Conservation (phyloP, 2,888 invertebrate genomes). For the Lydus trimaculatus region DNA sequence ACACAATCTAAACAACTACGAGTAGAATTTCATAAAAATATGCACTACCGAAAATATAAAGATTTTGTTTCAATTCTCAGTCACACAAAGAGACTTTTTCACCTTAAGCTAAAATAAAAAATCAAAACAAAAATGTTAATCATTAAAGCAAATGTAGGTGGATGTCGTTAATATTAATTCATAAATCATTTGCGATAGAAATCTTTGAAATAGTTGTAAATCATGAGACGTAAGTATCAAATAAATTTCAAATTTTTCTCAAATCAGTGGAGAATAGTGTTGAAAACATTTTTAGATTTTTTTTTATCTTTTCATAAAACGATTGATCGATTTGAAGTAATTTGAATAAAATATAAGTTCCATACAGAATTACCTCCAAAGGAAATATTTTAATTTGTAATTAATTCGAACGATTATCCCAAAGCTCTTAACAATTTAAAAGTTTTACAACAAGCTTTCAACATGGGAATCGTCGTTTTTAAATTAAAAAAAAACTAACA, state of each 20-base stretch:
- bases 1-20: not conserved
- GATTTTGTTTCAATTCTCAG: too few relatives aligned
- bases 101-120: too few relatives aligned
- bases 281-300: too few relatives aligned
- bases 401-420: not conserved
- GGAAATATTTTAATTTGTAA: not conserved
- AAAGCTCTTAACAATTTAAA: not conserved
- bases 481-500: not conserved
- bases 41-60: not conserved
- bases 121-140: not conserved
- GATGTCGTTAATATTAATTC: not conserved
- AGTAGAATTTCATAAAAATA: not conserved
- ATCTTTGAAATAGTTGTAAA: not conserved
- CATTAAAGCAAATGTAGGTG: not conserved
- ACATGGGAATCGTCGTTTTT: not conserved
- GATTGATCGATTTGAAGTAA: too few relatives aligned
- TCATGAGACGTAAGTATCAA: too few relatives aligned
- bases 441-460: not conserved
- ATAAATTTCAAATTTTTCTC: too few relatives aligned
- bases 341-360: too few relatives aligned
- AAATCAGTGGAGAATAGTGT: too few relatives aligned
- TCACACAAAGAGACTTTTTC: too few relatives aligned
- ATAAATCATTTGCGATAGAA: not conserved
- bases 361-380: too few relatives aligned
- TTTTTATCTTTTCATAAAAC: too few relatives aligned